Evolutionary conservation across 1,140 invertebrate genomes (phyloP).

Genomic region (Nomia melanderi): DNA sequence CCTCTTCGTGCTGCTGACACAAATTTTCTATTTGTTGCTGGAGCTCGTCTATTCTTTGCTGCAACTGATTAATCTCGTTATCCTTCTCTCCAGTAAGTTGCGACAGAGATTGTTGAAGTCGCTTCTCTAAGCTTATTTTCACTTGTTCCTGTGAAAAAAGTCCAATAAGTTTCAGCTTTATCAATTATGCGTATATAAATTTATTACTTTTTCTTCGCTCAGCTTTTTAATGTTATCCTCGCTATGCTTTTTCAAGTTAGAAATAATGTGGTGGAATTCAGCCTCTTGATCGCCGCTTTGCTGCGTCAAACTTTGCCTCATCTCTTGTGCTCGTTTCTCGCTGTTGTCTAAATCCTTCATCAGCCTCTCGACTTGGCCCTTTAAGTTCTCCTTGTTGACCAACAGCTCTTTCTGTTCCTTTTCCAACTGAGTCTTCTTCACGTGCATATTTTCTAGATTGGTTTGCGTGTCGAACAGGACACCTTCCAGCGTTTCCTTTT

Average conservation of each 20-base stretch:
- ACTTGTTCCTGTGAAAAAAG: slow-evolving; percentile 84
- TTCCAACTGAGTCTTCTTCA: slow-evolving; percentile 86
- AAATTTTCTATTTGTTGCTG: slow-evolving; percentile 89
- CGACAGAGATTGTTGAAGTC: slow-evolving; percentile 87
- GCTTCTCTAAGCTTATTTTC: slow-evolving; percentile 86
- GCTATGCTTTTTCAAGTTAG: slow-evolving; percentile 86
- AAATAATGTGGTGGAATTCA: slow-evolving; percentile 88
- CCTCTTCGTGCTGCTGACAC: slow-evolving; percentile 91
- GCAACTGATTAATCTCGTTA: slow-evolving; percentile 86
- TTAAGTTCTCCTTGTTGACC: slow-evolving; percentile 88
- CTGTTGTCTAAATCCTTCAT: slow-evolving; percentile 88
- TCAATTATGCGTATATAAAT: neutral
- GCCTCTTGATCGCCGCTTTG: slow-evolving; percentile 88
- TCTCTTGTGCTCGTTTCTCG: slow-evolving; percentile 88
- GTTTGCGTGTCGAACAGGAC: slow-evolving; percentile 91
- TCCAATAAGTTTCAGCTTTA: neutral
- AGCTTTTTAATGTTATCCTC: slow-evolving; percentile 88
- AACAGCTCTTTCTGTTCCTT: slow-evolving; percentile 88
- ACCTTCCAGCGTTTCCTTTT: slow-evolving; percentile 91
- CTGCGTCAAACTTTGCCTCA: slow-evolving; percentile 86
- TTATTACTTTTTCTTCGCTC: slow-evolving; percentile 87
- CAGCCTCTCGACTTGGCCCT: slow-evolving; percentile 85
- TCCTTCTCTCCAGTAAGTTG: slow-evolving; percentile 88
- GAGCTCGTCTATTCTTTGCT: slow-evolving; percentile 87
- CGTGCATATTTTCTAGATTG: slow-evolving; percentile 87